Conservation (phyloP, 2,113 vertebrate genomes). For the Riparia riparia region DNA sequence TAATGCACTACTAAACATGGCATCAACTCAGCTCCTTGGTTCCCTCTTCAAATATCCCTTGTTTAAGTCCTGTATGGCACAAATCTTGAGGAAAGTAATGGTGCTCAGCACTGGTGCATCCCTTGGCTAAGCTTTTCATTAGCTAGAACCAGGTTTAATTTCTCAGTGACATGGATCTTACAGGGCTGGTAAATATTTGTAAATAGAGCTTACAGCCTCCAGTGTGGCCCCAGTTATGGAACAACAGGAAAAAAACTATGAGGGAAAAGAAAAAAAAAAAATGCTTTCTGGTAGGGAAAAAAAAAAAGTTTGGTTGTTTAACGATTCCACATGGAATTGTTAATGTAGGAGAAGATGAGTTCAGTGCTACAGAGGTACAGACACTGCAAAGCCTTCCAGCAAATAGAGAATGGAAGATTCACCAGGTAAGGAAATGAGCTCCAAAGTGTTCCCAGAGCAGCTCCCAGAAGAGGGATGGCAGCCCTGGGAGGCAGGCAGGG, state of each 20-base stretch:
- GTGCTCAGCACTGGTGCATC: background rate
- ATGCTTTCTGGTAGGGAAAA: background rate
- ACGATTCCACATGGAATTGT: background rate
- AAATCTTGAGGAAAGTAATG: background rate
- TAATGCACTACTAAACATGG: background rate
- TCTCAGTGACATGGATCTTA: background rate
- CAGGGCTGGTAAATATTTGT: background rate
- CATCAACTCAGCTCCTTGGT: background rate
- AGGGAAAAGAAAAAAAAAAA: background rate
- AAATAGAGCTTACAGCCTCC: conserved; percentile 22
- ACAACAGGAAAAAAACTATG: background rate
- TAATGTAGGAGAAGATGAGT: background rate
- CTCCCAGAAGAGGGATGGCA: background rate
- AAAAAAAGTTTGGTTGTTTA: conserved; percentile 17
- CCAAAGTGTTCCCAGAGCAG: background rate
- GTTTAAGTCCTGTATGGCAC: background rate
- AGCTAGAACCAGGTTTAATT: conserved; percentile 32
- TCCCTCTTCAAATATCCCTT: background rate
- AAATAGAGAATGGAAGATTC: background rate
- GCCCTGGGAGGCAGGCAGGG: background rate
- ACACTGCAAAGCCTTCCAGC: background rate
- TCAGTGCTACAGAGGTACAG: background rate
- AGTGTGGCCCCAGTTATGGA: background rate
- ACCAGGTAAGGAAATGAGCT: background rate
- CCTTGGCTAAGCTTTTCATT: conserved; percentile 1